Evolutionary conservation across 2,888 invertebrate genomes (phyloP).

Genomic region (Dynastes hyllus): DNA sequence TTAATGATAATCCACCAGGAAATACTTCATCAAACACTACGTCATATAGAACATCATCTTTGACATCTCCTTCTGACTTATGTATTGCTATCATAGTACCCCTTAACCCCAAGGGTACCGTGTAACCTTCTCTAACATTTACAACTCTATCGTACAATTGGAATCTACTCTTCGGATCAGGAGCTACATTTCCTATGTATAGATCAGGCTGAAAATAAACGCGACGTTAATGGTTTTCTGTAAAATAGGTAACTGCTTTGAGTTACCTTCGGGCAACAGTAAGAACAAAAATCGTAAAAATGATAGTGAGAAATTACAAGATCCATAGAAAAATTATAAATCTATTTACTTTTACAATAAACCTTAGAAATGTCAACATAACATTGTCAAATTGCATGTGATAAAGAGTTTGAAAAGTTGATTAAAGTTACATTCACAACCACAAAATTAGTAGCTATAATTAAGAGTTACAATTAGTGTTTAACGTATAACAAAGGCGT

Average conservation of each 20-base stretch:
- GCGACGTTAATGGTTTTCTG: constrained; percentile 25
- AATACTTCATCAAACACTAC: constrained; percentile 88
- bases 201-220: constrained; percentile 68
- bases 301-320: constrained; percentile 32
- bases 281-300: constrained; percentile 26
- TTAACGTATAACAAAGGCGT: no score
- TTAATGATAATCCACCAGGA: constrained; percentile 76
- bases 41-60: constrained; percentile 79
- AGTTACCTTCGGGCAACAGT: background rate
- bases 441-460: no score
- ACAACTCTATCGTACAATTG: constrained; percentile 89
- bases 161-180: constrained; percentile 81
- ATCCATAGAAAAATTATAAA: constrained; percentile 6
- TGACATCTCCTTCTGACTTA: constrained; percentile 60
- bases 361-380: background rate
- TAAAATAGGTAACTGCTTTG: background rate
- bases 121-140: constrained; percentile 81
- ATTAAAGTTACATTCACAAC: no score
- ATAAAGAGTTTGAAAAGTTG: no score
- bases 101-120: constrained; percentile 86
- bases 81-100: constrained; percentile 89
- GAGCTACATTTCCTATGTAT: constrained; percentile 73
- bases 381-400: background rate
- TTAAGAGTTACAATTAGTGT: no score
- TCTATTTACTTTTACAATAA: background rate